Conservation (phyloP, 2,888 invertebrate genomes). For the Parthenolecanium corni region DNA sequence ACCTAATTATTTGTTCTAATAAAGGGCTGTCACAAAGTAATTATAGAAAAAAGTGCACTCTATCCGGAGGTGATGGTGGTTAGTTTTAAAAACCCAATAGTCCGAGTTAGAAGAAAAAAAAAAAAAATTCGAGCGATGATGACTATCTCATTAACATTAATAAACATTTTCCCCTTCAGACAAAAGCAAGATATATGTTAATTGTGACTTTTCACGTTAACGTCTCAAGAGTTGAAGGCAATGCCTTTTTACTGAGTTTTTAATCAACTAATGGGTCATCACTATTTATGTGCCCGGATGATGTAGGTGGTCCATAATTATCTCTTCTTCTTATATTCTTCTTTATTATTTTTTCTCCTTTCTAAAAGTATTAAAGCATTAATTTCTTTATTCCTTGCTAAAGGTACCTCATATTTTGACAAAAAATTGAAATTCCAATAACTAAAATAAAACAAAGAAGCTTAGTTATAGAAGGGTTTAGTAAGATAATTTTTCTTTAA, state of each 20-base stretch:
- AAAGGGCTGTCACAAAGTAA: too few species aligned
- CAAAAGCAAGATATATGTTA: conserved; percentile 5
- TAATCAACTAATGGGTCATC: conserved; percentile 21
- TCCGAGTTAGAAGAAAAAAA: too few species aligned
- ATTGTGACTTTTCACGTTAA: conserved; percentile 5
- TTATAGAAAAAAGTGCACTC: too few species aligned
- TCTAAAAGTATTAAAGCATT: neutral
- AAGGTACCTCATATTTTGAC: neutral
- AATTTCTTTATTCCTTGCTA: neutral
- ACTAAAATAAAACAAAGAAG: too few species aligned
- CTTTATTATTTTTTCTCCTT: neutral
- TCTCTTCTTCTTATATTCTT: neutral
- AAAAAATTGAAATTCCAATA: neutral
- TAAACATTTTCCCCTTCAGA: neutral
- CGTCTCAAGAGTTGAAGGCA: conserved; percentile 1
- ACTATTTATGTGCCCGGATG: conserved; percentile 17
- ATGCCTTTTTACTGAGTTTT: conserved; percentile 3
- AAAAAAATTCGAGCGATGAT: too few species aligned
- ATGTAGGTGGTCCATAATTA: conserved; percentile 14
- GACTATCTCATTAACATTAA: neutral
- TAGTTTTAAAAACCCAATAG: too few species aligned
- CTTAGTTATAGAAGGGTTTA: too few species aligned
- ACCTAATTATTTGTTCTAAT: too few species aligned
- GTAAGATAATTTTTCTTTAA: too few species aligned
- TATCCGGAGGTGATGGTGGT: too few species aligned